Percentiles rank a stretch among this genome's conserved stretches.
Conservation (phyloP, 64 coral and sea anemone species). For the Montipora efflorescens region DNA sequence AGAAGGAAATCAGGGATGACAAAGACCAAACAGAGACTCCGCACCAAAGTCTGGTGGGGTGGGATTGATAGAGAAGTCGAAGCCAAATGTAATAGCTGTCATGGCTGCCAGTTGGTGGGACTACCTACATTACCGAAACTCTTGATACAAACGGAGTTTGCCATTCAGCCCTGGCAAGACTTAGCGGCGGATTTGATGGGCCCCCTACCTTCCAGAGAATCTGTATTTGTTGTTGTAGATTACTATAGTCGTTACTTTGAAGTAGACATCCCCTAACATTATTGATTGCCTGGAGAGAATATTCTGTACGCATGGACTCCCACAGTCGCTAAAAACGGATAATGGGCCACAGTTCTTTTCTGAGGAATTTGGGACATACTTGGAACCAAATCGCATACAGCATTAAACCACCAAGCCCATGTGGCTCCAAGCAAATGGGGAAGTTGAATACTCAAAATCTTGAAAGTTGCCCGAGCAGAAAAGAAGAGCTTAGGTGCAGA, state of each 20-base stretch:
- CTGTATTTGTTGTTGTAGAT: no score
- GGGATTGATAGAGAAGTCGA: not conserved
- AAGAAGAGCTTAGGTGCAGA: no score
- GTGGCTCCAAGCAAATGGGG: no score
- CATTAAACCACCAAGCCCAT: no score
- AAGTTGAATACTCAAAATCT: no score
- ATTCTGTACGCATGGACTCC: no score
- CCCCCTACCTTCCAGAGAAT: slow-evolving; percentile 7
- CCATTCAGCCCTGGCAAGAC: slow-evolving; percentile 56
- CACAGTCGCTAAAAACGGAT: no score
- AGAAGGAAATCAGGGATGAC: slow-evolving; percentile 58
- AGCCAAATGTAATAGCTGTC: slow-evolving; percentile 40
- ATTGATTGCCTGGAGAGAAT: slow-evolving; percentile 54
- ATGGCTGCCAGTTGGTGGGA: slow-evolving; percentile 66
- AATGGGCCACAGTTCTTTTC: no score
- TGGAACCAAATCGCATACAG: no score
- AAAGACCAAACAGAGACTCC: slow-evolving; percentile 60
- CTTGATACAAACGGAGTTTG: slow-evolving; percentile 45
- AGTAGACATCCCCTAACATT: not conserved
- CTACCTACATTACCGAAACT: slow-evolving; percentile 54
- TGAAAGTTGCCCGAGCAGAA: no score
- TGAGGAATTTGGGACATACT: no score
- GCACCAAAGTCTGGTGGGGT: slow-evolving; percentile 48
- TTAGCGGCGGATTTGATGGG: slow-evolving; percentile 52
- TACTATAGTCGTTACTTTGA: no score